A percentile compares a stretch with the other conserved stretches of the same genome.
phyloP scores from a whole-genome alignment of 2,797 vertebrate species.

The Lagorchestes hirsutus region DNA sequence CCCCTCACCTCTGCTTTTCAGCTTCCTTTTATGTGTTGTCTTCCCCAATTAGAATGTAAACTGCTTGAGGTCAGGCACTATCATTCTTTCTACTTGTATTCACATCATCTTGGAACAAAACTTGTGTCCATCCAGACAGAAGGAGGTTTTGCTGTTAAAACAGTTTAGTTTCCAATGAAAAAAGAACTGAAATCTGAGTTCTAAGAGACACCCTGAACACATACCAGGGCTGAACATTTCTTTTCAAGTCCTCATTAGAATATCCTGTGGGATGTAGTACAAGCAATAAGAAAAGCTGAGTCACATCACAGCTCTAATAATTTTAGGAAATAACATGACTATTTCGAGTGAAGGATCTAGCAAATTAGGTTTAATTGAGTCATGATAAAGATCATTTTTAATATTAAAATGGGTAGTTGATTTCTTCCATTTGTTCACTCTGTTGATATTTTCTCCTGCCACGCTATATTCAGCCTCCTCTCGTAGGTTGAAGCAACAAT shows the following conservation, averaged over 20 bases:
- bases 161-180: conserved; percentile 11
- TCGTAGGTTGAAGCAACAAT: conserved; percentile 14
- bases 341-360: conserved; percentile 55
- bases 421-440: conserved; percentile 52
- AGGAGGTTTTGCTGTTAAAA: conserved; percentile 42
- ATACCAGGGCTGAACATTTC: conserved; percentile 29
- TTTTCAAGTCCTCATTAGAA: conserved; percentile 44
- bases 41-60: background rate
- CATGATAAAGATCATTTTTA: conserved; percentile 26
- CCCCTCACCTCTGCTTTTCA: background rate
- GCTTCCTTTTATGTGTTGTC: background rate
- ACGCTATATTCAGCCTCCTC: conserved; percentile 46
- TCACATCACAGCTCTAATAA: conserved; percentile 43
- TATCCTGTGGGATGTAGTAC: conserved; percentile 41
- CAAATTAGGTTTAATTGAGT: conserved; percentile 23
- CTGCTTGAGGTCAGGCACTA: background rate
- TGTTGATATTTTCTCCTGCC: conserved; percentile 52
- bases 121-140: conserved; percentile 33
- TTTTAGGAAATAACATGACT: conserved; percentile 57
- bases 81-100: background rate
- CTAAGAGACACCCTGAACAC: conserved; percentile 19
- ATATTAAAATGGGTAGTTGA: conserved; percentile 43
- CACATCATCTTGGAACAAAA: conserved; percentile 24
- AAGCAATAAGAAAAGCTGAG: conserved; percentile 37
- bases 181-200: conserved; percentile 7